phyloP scores from a whole-genome alignment of 2,888 invertebrate genomes.

The Ophonus ardosiacus region DNA sequence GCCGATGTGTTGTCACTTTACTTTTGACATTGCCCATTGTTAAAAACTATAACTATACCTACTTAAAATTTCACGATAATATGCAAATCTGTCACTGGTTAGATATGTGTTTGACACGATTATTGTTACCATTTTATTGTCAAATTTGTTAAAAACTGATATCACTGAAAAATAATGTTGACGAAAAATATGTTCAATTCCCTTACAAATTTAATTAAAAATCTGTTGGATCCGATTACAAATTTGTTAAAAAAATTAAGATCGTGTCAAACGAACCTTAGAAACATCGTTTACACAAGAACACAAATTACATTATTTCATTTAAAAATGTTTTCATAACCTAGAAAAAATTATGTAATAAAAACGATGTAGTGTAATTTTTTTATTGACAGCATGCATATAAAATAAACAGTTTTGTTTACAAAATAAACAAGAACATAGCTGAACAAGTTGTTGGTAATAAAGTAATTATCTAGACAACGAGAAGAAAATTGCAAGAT shows the following conservation, averaged over 20 bases:
- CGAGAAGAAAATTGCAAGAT: constrained; percentile 53
- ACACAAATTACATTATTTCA: neutral
- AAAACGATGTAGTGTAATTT: neutral
- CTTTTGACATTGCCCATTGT: no score
- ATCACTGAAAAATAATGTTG: no score
- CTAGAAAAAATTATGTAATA: neutral
- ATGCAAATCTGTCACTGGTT: neutral
- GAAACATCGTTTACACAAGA: no score
- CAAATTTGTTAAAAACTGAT: no score
- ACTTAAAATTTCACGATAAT: neutral
- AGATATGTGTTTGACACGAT: neutral
- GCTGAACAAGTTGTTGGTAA: neutral
- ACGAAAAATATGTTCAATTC: no score
- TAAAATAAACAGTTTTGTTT: neutral
- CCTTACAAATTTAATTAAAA: no score
- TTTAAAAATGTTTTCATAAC: neutral
- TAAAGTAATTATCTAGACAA: constrained; percentile 10
- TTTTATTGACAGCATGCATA: neutral
- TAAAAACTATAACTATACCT: no score
- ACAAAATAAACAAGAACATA: neutral
- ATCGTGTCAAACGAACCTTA: no score
- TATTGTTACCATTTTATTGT: no score
- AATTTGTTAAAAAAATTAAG: no score
- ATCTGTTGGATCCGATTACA: no score
- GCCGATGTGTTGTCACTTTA: no score